Evolutionary conservation across 2,797 vertebrate species (phyloP).

Genomic region (Halcyon badia): DNA sequence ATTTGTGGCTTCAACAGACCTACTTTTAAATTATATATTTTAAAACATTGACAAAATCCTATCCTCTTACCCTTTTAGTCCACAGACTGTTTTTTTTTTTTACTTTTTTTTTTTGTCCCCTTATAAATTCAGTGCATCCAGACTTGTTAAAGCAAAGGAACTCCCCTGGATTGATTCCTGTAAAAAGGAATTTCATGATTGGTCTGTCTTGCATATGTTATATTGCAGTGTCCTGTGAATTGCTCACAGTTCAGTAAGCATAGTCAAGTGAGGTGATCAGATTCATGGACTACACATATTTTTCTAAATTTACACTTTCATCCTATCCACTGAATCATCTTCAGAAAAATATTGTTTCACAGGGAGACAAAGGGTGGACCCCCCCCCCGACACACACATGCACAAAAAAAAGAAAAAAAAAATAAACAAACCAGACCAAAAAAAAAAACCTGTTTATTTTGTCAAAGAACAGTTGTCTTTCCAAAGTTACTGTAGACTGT

Average conservation of each 20-base stretch:
- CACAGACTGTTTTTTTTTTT: not conserved
- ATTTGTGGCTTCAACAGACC: not conserved
- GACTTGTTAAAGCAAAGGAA: not conserved
- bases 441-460: not conserved
- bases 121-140: not conserved
- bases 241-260: not conserved
- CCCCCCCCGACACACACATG: no score
- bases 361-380: not conserved
- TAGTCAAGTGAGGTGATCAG: not conserved
- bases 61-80: not conserved
- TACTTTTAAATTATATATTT: not conserved
- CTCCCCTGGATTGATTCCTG: not conserved
- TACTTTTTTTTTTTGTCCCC: fast-evolving
- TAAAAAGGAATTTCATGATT: not conserved
- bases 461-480: not conserved
- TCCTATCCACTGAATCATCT: not conserved
- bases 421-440: not conserved
- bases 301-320: not conserved
- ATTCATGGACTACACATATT: not conserved
- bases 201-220: not conserved
- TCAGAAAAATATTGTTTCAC: not conserved
- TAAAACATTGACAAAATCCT: not conserved
- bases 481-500: not conserved
- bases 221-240: not conserved
- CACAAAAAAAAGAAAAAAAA: not conserved